A percentile compares a stretch with the other conserved stretches of the same genome.
These are phyloP conservation scores for Bolinopsis microptera DNA, from an alignment of 37 sponge, comb jelly and placozoan species.

Conservation along the genomic window DNA sequence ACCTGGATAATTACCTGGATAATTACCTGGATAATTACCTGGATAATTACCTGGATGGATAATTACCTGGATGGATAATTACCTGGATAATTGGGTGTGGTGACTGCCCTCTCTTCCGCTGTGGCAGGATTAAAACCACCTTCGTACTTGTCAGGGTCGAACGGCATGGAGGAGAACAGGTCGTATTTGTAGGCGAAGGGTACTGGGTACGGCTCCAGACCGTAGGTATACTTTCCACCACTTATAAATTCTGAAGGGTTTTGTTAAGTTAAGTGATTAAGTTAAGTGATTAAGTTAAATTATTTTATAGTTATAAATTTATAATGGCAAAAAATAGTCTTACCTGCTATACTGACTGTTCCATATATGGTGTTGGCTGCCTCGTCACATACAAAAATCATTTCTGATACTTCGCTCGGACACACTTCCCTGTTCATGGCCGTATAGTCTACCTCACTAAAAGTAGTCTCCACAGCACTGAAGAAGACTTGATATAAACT, in stretches of 20 bases:
- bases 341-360: no score
- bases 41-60: no score
- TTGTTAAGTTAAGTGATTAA: no score
- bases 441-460: not conserved
- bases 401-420: not conserved
- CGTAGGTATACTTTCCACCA: not conserved
- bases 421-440: not conserved
- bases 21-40: no score
- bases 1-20: no score
- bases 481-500: not conserved
- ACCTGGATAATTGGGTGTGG: slow-evolving; percentile 26
- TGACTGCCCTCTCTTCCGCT: not conserved
- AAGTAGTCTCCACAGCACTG: not conserved
- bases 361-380: no score
- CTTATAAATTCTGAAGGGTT: no score
- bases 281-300: no score
- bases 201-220: not conserved
- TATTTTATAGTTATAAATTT: no score
- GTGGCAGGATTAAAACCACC: not conserved
- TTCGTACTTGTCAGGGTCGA: not conserved
- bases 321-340: no score
- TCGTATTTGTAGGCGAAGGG: not conserved
- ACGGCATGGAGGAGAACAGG: not conserved
- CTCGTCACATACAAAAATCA: not conserved
- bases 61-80: no score